These are phyloP conservation scores for Charanyca ferruginea DNA, from an alignment of 2,888 invertebrate genomes.

Conservation along the genomic window DNA sequence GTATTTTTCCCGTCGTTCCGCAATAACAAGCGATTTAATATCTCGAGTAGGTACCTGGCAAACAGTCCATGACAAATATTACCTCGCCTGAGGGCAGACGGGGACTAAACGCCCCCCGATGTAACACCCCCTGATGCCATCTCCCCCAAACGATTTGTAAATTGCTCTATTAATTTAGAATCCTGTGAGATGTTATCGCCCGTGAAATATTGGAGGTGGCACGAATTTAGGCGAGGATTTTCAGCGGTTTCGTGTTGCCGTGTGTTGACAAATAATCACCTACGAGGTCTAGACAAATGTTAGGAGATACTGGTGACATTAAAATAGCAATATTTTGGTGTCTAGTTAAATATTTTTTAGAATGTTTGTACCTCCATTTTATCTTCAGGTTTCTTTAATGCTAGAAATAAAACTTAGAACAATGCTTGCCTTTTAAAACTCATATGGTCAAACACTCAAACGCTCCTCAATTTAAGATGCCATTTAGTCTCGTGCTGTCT, in stretches of 20 bases:
- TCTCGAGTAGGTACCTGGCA: slow-evolving; percentile 54
- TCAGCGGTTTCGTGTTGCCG: slow-evolving; percentile 21
- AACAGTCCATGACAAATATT: slow-evolving; percentile 56
- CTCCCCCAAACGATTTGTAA: slow-evolving; percentile 76
- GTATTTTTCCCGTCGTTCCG: slow-evolving; percentile 51
- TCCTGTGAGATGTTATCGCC: slow-evolving; percentile 72
- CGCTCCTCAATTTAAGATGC: too few relatives aligned
- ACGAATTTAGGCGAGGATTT: slow-evolving; percentile 33
- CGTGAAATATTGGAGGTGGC: slow-evolving; percentile 70
- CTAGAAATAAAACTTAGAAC: neutral
- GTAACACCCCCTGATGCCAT: slow-evolving; percentile 56
- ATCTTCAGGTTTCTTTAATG: neutral
- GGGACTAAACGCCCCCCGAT: slow-evolving; percentile 39
- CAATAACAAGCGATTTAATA: slow-evolving; percentile 60
- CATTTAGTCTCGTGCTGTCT: too few relatives aligned
- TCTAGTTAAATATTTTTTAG: neutral
- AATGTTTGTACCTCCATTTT: neutral
- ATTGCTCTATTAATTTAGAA: slow-evolving; percentile 77
- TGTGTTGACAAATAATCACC: slow-evolving; percentile 40
- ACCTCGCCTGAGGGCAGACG: slow-evolving; percentile 37
- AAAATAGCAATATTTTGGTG: neutral
- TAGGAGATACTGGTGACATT: slow-evolving; percentile 6
- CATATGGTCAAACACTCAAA: too few relatives aligned
- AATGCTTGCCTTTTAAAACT: too few relatives aligned
- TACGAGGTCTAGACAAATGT: neutral